Conservation (phyloP, 2,888 invertebrate genomes). For the Drosophila merina region DNA sequence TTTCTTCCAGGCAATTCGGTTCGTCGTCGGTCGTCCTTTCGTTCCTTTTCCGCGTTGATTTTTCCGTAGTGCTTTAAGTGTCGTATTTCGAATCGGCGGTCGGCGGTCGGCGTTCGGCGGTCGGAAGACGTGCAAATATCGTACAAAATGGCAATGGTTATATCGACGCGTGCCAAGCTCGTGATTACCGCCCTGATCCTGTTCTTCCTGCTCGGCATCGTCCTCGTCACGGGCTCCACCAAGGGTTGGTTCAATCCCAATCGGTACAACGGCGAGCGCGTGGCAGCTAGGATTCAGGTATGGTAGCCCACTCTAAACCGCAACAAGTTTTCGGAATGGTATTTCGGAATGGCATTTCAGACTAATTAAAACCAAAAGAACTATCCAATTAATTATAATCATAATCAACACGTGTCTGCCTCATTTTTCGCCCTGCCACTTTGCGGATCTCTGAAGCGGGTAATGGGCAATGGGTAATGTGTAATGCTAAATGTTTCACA, state of each 20-base stretch:
- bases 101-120: conserved; percentile 8
- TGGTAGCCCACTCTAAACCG: conserved; percentile 37
- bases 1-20: conserved; percentile 59
- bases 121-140: conserved; percentile 44
- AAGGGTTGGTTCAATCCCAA: conserved; percentile 87
- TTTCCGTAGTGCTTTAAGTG: conserved; percentile 52
- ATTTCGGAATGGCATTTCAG: conserved; percentile 38
- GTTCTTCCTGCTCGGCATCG: conserved; percentile 86
- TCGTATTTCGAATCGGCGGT: conserved; percentile 27
- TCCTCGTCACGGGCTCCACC: conserved; percentile 86
- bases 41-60: conserved; percentile 24
- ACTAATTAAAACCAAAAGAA: conserved; percentile 52
- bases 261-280: conserved; percentile 85
- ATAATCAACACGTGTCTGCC: conserved; percentile 52
- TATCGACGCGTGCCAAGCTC: conserved; percentile 87
- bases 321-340: conserved; percentile 46
- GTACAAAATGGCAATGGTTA: conserved; percentile 87
- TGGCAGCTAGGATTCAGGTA: conserved; percentile 86
- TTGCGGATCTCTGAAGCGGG: conserved; percentile 25
- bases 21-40: conserved; percentile 33
- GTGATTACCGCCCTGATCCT: conserved; percentile 86
- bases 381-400: conserved; percentile 66
- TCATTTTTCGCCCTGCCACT: conserved; percentile 6
- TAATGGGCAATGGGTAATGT: conserved; percentile 51
- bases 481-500: conserved; percentile 59